Base-by-base conservation (phyloP, 2,888 invertebrate species). In the Noctua janthina region DNA sequence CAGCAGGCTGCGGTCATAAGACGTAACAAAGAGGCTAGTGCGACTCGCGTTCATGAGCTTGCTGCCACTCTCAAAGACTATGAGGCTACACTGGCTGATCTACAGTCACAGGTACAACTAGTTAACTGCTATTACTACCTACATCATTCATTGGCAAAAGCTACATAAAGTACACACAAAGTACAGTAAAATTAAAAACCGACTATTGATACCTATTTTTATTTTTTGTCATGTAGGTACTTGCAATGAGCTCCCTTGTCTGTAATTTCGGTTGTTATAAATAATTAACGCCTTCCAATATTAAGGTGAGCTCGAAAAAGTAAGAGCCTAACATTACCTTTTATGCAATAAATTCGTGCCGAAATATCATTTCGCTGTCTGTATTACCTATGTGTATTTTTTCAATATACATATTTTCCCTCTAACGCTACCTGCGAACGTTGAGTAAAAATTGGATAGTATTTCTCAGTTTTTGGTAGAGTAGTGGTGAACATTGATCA, bases 1-100 rank as follows among this genome's bases (percentile, higher is more conserved):
- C 99, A 99, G 92, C 99, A 99, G 95, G 98, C 98, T 0, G 97
- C 98, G 0, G 98, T 98, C 46, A 98, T 99, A 71, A 97, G 98
- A 20, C 97, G 98, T 80, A 98, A 98, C 93, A 99, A 99, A 93
- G 98, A 98, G 85, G 97, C 97, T 29, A 97, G 98, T 62, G 98
- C 98, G 0, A 98, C 98, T 85, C 97, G 97, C 80, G 97, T 98
- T 49, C 97, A 98, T 85, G 98, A 98, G 81, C 94, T 98, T 0
- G 97, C 98, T 83, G 97, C 97, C 69, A 97, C 98, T 67, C 94
- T 98, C 67, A 97, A 97, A 78, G 96, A 97, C 51, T 93, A 98
- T 49, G 98, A 98, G 91, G 97, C 97, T 39, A 97, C 97, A 51
- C 93, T 98, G 3, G 97, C 97, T 68, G 97, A 97, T 90, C 94